These are phyloP conservation scores for Malurus alboscapulatus DNA, from an alignment of 2,113 vertebrate genomes.

Conservation along the genomic window DNA sequence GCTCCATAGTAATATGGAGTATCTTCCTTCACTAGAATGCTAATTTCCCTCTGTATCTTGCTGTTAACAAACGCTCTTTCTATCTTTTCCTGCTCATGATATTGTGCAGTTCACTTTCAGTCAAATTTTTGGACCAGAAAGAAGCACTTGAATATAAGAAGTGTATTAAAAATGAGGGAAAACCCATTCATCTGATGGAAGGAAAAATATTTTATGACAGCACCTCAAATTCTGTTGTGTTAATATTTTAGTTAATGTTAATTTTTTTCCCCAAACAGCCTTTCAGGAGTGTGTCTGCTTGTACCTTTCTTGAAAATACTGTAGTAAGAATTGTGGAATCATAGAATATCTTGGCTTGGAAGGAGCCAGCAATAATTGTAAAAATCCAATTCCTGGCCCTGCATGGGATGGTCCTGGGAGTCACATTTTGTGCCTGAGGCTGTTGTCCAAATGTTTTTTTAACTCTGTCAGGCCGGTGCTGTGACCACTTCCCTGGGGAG, in stretches of 20 bases:
- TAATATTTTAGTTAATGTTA: not conserved
- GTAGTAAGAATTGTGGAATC: not conserved
- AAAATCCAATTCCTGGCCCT: not conserved
- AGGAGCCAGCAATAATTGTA: not conserved
- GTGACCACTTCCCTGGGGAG: not conserved
- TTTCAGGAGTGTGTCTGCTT: not conserved
- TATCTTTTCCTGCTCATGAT: not conserved
- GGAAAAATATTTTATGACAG: not conserved
- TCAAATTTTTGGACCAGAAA: not conserved
- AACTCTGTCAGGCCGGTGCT: not conserved
- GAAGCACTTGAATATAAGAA: not conserved
- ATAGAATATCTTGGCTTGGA: not conserved
- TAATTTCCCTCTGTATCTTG: not conserved
- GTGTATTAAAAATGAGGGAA: fast-evolving
- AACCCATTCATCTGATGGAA: not conserved
- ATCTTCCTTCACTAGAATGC: not conserved
- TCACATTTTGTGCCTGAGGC: not conserved
- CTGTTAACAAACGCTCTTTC: not conserved
- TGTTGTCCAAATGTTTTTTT: not conserved
- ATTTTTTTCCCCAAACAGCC: not conserved
- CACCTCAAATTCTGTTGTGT: not conserved
- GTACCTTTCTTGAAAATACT: not conserved
- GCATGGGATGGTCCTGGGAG: not conserved
- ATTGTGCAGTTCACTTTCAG: not conserved
- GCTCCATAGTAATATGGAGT: not conserved